Base-by-base conservation (phyloP, 2,113 vertebrate species). In the Cavia porcellus region DNA sequence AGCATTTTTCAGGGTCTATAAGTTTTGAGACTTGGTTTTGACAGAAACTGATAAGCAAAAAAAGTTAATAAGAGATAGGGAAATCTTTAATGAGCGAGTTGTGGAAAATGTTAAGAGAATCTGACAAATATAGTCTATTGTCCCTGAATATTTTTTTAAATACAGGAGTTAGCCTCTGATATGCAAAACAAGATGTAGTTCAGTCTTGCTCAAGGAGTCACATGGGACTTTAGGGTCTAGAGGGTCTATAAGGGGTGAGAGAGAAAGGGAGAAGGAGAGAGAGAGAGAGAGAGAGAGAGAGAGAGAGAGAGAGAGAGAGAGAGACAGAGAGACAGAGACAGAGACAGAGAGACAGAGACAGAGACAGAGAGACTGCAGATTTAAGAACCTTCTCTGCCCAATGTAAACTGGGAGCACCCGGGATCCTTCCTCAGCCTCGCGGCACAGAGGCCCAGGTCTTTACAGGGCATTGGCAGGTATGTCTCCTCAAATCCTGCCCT, bases 51-150 rank as follows among this genome's bases (percentile, higher is more conserved):
- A 35, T 38, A 87, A 68, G 59, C 25, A 86, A 64, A 66, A 50
- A 25, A 92, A 30, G 45, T 75, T 85, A 52, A 19, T 85, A 52
- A n/a, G 57, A 86, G 57, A 32, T 13, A 72, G 57, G 5, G 30
- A 93, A 70, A 55, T 79, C 13, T 93, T 66, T 45, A 86, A 57
- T 93, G 61, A 80, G 47, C 45, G 83, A 38, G 19, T 24, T 11
- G 52, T 61, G n/a, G 72, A 20, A 25, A 87, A 80, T 57, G 35
- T 47, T 22, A 87, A 80, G 13, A 15, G 57, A n/a, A 45, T 35
- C 35, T 28, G 20, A 79, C 32, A 80, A 61, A 45, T 45, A 19
- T 17, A 38, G 57, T 38, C 15, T 19, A 22, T n/a, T 75, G 22
- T 77, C 57, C 57, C 25, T 74, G 64, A 92, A 47, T 25, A 13